Evolutionary conservation across 1,140 invertebrate species (phyloP).

Genomic region (Diprion similis): DNA sequence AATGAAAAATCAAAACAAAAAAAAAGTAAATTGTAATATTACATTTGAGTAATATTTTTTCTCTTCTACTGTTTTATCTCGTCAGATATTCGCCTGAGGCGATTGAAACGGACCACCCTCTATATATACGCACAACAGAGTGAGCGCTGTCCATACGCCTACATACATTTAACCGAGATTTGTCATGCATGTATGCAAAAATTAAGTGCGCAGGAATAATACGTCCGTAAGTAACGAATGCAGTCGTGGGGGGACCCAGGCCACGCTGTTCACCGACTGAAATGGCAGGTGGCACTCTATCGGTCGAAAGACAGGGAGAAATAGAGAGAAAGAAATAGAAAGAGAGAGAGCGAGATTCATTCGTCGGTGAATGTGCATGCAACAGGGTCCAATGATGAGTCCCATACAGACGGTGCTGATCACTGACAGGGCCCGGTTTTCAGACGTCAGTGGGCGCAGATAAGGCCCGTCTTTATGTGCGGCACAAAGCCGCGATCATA

Average conservation of each 20-base stretch:
- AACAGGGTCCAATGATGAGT: neutral
- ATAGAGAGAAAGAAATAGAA: too few species aligned
- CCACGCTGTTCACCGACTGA: conserved; percentile 24
- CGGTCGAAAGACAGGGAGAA: conserved; percentile 7
- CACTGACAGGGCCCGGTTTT: neutral
- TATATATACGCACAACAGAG: too few species aligned
- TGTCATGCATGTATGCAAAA: conserved; percentile 26
- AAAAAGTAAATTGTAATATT: too few species aligned
- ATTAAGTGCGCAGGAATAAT: conserved; percentile 24
- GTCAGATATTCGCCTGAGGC: too few species aligned
- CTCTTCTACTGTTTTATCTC: too few species aligned
- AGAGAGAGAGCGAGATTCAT: conserved; percentile 38
- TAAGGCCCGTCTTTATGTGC: too few species aligned
- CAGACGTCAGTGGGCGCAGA: too few species aligned
- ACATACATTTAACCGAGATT: conserved; percentile 27
- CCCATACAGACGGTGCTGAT: neutral
- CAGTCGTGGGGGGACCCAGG: conserved; percentile 18
- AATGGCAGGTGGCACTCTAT: conserved; percentile 47
- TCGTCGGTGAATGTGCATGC: conserved; percentile 17
- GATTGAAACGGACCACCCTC: too few species aligned
- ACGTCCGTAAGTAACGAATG: conserved; percentile 14
- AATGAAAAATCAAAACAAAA: too few species aligned
- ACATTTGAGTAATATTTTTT: too few species aligned
- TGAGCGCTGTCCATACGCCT: too few species aligned
- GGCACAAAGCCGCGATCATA: too few species aligned